Conservation (phyloP, 2,113 vertebrate genomes). For the Bos javanicus region DNA sequence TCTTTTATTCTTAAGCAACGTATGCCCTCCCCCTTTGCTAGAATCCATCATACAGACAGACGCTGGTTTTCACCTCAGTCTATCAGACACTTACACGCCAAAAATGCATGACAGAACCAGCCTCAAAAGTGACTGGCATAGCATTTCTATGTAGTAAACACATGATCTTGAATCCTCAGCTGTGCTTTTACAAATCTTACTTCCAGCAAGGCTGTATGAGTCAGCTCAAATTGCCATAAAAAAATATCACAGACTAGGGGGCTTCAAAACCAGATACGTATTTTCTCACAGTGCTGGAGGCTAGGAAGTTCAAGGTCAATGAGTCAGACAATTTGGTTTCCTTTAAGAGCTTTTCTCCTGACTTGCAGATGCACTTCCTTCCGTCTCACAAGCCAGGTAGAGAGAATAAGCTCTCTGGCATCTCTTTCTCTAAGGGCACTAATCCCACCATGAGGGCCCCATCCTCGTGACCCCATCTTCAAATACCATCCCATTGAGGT, state of each 20-base stretch:
- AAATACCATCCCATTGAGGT: not conserved
- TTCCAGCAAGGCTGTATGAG: not conserved
- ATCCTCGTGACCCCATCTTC: not conserved
- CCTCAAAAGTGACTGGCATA: slow-evolving; percentile 39
- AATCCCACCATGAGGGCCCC: not conserved
- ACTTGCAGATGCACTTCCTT: not conserved
- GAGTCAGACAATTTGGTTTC: not conserved
- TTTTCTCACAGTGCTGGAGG: not conserved
- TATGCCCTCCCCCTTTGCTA: slow-evolving; percentile 17
- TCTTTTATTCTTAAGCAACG: slow-evolving; percentile 42
- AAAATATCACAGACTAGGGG: not conserved
- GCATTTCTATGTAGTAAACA: slow-evolving; percentile 45
- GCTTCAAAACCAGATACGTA: not conserved
- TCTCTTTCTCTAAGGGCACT: not conserved
- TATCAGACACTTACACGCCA: fast-evolving
- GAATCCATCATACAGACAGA: slow-evolving; percentile 19
- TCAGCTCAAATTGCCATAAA: not conserved
- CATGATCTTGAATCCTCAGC: not conserved
- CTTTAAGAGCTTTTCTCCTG: not conserved
- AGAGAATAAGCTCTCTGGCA: not conserved
- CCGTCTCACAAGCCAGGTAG: not conserved
- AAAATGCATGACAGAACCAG: not conserved
- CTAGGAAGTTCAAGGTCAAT: not conserved
- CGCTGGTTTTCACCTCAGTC: slow-evolving; percentile 43
- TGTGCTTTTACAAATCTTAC: slow-evolving; percentile 14